Evolutionary conservation across 2,797 vertebrate species (phyloP).

Genomic region (Acanthiza pusilla): DNA sequence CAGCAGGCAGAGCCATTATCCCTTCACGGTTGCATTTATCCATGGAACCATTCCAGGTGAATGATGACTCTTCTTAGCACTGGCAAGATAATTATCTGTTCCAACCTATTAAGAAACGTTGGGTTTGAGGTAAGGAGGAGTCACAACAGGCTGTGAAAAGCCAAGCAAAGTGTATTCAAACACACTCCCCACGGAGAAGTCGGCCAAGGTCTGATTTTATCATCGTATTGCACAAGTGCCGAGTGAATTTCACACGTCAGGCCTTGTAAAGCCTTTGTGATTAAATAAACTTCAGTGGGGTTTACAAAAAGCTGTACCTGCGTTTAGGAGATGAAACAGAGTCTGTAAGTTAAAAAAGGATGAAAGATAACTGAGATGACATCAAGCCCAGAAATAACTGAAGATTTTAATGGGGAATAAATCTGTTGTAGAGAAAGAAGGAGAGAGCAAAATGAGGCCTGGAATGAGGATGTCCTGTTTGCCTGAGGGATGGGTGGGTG

Average conservation of each 20-base stretch:
- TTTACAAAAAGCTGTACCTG: background rate
- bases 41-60: background rate
- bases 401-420: background rate
- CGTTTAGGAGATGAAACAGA: background rate
- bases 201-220: constrained; percentile 33
- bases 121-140: constrained; percentile 18
- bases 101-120: background rate
- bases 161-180: background rate
- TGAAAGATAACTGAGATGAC: background rate
- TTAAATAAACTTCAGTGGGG: constrained; percentile 30
- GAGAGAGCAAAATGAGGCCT: background rate
- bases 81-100: constrained; percentile 12
- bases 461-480: background rate
- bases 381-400: background rate
- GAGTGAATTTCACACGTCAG: constrained; percentile 4
- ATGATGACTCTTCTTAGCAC: background rate
- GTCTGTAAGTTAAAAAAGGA: background rate
- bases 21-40: background rate
- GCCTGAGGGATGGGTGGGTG: background rate
- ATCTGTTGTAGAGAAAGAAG: background rate
- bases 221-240: background rate
- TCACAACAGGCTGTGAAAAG: constrained; percentile 24
- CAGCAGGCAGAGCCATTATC: background rate
- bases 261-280: constrained; percentile 1
- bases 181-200: background rate